Evolutionary conservation across 92 coral and sea anemone species (phyloP).

Genomic region (Phenganax stokvisi): DNA sequence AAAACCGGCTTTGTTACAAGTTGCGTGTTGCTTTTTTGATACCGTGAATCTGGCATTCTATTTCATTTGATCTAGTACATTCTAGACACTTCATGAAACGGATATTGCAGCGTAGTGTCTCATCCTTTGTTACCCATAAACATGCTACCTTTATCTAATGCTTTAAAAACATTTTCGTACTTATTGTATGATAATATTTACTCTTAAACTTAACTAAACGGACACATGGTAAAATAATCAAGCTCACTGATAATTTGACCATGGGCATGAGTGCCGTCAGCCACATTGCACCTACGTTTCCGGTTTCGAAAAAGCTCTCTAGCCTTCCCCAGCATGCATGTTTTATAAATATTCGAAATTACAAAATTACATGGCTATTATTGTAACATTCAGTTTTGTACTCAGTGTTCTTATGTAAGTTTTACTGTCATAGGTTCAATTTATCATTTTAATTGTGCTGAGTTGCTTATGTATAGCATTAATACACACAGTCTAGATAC

Average conservation of each 20-base stretch:
- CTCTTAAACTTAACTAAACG: not conserved
- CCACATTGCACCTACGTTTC: slow-evolving; percentile 19
- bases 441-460: too few relatives aligned
- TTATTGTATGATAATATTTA: not conserved
- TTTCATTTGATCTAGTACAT: not conserved
- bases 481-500: too few relatives aligned
- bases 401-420: too few relatives aligned
- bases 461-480: too few relatives aligned
- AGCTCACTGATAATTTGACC: not conserved
- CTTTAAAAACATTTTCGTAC: slow-evolving; percentile 2
- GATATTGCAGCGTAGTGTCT: slow-evolving; percentile 5
- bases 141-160: not conserved
- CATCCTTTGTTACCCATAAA: not conserved
- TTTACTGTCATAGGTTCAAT: too few relatives aligned
- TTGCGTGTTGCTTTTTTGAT: not conserved
- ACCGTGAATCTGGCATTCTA: not conserved
- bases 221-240: not conserved
- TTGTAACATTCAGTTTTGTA: too few relatives aligned
- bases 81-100: slow-evolving; percentile 5
- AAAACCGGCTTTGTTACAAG: too few relatives aligned
- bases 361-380: too few relatives aligned
- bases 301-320: not conserved
- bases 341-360: not conserved
- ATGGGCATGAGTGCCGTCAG: not conserved
- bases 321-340: not conserved